Evolutionary conservation across 1,140 invertebrate genomes (phyloP).

Genomic region (Oedothorax gibbosus): DNA sequence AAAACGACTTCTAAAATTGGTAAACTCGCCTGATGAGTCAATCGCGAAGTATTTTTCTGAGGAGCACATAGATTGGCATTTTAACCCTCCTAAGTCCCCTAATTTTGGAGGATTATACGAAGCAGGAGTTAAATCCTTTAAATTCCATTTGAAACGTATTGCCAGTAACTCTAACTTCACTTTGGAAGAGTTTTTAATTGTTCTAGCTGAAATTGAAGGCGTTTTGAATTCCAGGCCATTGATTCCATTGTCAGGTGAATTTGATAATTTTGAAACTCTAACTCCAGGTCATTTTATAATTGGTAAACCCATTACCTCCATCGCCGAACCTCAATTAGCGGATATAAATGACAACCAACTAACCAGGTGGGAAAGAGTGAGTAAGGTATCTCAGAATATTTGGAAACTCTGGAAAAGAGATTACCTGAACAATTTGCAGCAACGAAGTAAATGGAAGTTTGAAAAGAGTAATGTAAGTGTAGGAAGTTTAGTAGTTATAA

Average conservation of each 20-base stretch:
- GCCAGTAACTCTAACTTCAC: conserved; percentile 38
- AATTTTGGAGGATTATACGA: neutral
- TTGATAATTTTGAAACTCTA: conserved; percentile 64
- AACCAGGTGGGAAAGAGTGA: conserved; percentile 27
- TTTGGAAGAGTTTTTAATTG: conserved; percentile 64
- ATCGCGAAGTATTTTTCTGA: neutral
- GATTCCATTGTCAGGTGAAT: conserved; percentile 63
- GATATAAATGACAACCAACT: neutral
- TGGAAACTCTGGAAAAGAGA: conserved; percentile 1
- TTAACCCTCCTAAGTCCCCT: neutral
- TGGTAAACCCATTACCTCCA: neutral
- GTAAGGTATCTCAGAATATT: neutral
- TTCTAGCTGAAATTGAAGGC: conserved; percentile 65
- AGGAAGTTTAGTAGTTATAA: no score
- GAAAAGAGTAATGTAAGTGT: no score
- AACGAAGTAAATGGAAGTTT: neutral
- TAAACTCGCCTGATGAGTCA: neutral
- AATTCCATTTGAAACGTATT: conserved; percentile 6
- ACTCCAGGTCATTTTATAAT: conserved; percentile 64
- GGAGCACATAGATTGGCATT: conserved; percentile 8
- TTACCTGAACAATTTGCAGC: neutral
- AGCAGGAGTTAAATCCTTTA: neutral
- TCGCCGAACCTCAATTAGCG: neutral
- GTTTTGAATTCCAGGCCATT: conserved; percentile 65
- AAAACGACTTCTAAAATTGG: neutral